phyloP scores from a whole-genome alignment of 2,888 invertebrate genomes.

The Lithophane leautieri region DNA sequence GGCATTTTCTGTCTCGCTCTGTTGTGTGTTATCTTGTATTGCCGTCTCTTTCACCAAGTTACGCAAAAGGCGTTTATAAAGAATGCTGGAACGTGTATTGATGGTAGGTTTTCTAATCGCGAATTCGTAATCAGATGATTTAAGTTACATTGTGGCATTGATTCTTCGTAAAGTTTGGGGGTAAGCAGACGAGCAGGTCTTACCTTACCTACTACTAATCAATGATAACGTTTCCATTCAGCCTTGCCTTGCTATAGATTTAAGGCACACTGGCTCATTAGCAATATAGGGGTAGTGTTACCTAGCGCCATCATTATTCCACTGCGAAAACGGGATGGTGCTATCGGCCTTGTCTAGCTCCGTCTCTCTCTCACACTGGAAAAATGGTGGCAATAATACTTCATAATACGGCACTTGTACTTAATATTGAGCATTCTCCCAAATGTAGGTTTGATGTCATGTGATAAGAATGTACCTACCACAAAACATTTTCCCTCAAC shows the following conservation, averaged over 20 bases:
- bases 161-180: slow-evolving; percentile 3
- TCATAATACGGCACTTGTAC: too few species aligned
- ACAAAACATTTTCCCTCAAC: not conserved
- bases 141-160: slow-evolving; percentile 27
- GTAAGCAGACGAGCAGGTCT: not conserved
- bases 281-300: too few species aligned
- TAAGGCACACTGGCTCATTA: not conserved
- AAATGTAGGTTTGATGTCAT: not conserved
- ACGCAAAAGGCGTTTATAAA: slow-evolving; percentile 81
- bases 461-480: not conserved
- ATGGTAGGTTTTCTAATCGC: slow-evolving; percentile 66
- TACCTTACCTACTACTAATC: not conserved
- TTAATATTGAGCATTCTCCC: not conserved
- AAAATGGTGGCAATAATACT: too few species aligned
- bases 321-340: too few species aligned
- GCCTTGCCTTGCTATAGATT: not conserved
- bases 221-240: too few species aligned
- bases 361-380: too few species aligned
- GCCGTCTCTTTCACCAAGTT: slow-evolving; percentile 76
- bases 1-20: slow-evolving; percentile 72
- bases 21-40: slow-evolving; percentile 59
- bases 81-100: slow-evolving; percentile 80
- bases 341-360: too few species aligned
- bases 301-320: too few species aligned
- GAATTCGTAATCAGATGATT: slow-evolving; percentile 56